phyloP scores from a whole-genome alignment of 2,888 invertebrate genomes.

The Trichopoda pennipes region DNA sequence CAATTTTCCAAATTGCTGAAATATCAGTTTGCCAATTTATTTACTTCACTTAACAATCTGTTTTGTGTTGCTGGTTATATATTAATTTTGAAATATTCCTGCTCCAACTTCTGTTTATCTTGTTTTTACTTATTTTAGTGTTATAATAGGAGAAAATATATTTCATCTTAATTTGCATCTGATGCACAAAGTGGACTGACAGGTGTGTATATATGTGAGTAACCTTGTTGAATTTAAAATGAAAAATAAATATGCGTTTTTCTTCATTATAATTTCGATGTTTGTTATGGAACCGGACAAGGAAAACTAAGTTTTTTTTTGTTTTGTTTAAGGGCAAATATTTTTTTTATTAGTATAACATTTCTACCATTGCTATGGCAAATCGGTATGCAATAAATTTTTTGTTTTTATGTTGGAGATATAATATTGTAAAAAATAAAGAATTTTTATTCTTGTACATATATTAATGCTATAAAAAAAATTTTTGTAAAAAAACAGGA shows the following conservation, averaged over 20 bases:
- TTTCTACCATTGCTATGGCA: background rate
- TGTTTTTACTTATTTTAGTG: background rate
- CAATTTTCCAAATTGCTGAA: conserved; percentile 3
- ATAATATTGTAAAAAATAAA: no score
- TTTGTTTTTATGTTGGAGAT: no score
- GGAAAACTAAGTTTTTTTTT: conserved; percentile 4
- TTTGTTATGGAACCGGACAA: background rate
- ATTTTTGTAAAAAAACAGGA: no score
- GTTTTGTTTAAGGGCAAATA: conserved; percentile 41
- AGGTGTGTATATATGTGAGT: conserved; percentile 14
- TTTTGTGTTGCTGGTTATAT: background rate
- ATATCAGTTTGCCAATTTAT: conserved; percentile 29
- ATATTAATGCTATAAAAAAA: no score
- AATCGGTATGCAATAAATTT: no score
- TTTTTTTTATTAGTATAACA: background rate
- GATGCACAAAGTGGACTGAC: conserved; percentile 41
- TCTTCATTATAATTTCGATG: conserved; percentile 6
- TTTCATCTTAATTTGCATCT: conserved; percentile 54
- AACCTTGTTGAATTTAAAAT: conserved; percentile 42
- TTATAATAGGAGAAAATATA: conserved; percentile 8
- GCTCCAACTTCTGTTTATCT: background rate
- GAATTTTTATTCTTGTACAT: no score
- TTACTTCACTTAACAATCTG: conserved; percentile 23
- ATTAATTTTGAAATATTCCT: background rate
- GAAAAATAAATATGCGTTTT: conserved; percentile 38